Evolutionary conservation across 2,888 invertebrate genomes (phyloP).

Genomic region (Luperina testacea): DNA sequence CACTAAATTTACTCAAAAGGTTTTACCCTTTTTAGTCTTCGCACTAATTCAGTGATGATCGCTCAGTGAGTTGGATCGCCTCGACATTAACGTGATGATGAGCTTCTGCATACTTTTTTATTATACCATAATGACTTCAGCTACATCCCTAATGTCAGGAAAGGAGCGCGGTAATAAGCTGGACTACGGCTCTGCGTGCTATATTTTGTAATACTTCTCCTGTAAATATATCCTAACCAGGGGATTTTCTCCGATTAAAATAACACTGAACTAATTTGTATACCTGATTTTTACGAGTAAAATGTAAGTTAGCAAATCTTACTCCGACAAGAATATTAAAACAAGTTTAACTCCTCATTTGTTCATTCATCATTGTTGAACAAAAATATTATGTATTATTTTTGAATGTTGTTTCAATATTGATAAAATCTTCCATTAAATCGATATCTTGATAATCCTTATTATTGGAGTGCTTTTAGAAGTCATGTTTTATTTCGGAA

Average conservation of each 20-base stretch:
- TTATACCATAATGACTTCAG: not conserved
- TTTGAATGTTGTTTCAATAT: not conserved
- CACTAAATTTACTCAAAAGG: not conserved
- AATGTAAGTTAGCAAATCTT: not conserved
- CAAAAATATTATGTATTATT: not conserved
- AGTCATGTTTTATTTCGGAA: not conserved
- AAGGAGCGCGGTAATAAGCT: not conserved
- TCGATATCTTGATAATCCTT: constrained; percentile 19
- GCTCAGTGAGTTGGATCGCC: not conserved
- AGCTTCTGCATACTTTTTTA: not conserved
- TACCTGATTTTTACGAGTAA: not conserved
- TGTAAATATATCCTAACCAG: not conserved
- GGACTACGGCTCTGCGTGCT: not conserved
- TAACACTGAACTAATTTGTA: not conserved
- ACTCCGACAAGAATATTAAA: not conserved
- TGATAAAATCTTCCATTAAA: constrained; percentile 14
- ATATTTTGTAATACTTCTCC: not conserved
- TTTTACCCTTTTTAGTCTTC: not conserved
- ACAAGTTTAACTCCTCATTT: not conserved
- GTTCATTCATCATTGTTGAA: not conserved
- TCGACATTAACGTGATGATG: not conserved
- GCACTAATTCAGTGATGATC: not conserved
- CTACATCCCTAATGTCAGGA: not conserved
- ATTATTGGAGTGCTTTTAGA: constrained; percentile 3
- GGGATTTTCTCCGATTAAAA: not conserved